phyloP scores from a whole-genome alignment of 2,888 invertebrate species.

The Aphelenchoides bicaudatus region DNA sequence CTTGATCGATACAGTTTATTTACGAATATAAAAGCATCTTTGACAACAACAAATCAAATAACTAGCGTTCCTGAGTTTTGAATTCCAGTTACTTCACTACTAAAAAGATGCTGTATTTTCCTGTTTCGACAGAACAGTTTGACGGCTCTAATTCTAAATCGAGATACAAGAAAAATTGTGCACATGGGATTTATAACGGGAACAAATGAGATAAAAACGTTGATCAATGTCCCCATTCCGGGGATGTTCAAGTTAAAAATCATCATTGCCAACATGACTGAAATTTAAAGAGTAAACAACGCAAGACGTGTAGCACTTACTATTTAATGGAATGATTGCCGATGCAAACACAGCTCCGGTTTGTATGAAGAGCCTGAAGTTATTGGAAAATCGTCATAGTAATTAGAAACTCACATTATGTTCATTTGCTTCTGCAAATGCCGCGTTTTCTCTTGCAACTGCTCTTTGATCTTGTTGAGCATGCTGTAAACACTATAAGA shows the following conservation, averaged over 20 bases:
- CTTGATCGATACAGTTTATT: too few species aligned
- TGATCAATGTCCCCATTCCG: conserved; percentile 1
- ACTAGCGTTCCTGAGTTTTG: too few species aligned
- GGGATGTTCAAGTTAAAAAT: neutral
- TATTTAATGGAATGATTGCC: neutral
- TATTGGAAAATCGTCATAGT: too few species aligned
- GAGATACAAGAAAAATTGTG: neutral
- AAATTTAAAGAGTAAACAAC: too few species aligned
- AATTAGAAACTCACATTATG: too few species aligned
- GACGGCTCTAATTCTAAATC: neutral
- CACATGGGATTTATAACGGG: conserved; percentile 1
- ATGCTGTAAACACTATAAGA: neutral
- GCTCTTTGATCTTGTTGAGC: conserved; percentile 5
- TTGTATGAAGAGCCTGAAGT: conserved; percentile 1
- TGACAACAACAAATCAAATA: too few species aligned
- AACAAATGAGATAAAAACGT: neutral
- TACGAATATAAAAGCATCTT: too few species aligned
- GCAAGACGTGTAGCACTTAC: neutral
- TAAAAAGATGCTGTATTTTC: too few species aligned
- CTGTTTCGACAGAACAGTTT: neutral
- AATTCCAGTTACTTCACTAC: too few species aligned
- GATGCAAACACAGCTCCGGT: neutral
- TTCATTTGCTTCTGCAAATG: conserved; percentile 7
- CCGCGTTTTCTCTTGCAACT: neutral
- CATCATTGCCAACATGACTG: too few species aligned